phyloP scores from a whole-genome alignment of 1,140 invertebrate genomes.

The Drosophila obscura region DNA sequence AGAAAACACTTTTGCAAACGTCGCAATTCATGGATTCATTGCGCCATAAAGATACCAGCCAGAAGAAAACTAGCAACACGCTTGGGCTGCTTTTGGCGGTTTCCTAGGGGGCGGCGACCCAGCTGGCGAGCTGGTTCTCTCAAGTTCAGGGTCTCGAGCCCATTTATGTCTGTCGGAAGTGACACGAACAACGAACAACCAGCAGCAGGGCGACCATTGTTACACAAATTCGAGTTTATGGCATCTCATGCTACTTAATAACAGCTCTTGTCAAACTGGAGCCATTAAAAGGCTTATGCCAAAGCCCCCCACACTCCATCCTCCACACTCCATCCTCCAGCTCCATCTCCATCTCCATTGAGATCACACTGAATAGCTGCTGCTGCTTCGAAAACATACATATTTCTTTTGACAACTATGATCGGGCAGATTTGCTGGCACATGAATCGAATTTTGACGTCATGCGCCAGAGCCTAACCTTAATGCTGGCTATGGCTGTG shows the following conservation, averaged over 20 bases:
- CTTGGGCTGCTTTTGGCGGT: constrained; percentile 2
- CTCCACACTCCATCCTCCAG: too few species aligned
- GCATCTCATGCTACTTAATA: constrained; percentile 70
- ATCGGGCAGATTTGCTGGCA: constrained; percentile 7
- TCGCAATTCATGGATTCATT: constrained; percentile 41
- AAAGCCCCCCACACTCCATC: constrained; percentile 22
- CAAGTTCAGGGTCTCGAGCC: constrained; percentile 67
- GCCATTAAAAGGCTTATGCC: constrained; percentile 55
- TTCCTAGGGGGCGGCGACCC: constrained; percentile 2
- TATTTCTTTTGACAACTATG: constrained; percentile 7
- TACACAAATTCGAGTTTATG: constrained; percentile 66
- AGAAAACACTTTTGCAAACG: not conserved
- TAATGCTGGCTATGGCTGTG: constrained; percentile 13
- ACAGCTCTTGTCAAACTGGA: constrained; percentile 71
- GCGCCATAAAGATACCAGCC: constrained; percentile 4
- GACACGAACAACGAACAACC: constrained; percentile 29
- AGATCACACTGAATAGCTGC: constrained; percentile 22
- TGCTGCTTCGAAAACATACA: constrained; percentile 13
- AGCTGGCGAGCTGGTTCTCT: constrained; percentile 9
- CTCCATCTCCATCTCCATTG: constrained; percentile 14
- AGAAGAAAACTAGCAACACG: constrained; percentile 13
- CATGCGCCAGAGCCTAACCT: constrained; percentile 19
- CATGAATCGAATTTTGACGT: constrained; percentile 32
- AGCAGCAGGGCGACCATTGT: constrained; percentile 59
- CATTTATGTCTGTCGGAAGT: constrained; percentile 74